These are phyloP conservation scores for Pituophis catenifer DNA, from an alignment of 2,113 vertebrate species.

Conservation along the genomic window DNA sequence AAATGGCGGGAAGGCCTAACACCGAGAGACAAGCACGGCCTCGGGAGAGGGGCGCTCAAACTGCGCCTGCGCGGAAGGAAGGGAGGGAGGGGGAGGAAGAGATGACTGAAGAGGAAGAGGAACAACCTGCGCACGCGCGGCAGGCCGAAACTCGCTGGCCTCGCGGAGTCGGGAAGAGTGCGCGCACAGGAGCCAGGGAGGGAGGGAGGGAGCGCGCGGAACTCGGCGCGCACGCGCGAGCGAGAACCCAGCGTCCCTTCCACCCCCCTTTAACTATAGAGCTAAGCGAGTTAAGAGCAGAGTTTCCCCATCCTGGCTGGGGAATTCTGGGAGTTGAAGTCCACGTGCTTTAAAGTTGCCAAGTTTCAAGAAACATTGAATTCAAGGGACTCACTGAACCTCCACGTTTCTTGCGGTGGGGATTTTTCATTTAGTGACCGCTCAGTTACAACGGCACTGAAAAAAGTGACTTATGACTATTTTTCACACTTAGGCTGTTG, in stretches of 20 bases:
- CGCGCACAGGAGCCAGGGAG: neutral
- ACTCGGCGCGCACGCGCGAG: neutral
- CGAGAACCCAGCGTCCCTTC: neutral
- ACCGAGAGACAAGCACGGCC: neutral
- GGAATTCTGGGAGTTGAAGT: neutral
- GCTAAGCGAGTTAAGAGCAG: neutral
- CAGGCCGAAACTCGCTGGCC: neutral
- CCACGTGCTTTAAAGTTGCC: neutral
- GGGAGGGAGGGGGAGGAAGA: neutral
- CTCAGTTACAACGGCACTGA: too few relatives aligned
- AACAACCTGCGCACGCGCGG: neutral
- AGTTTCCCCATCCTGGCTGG: neutral
- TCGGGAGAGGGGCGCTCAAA: neutral
- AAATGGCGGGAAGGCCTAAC: conserved; percentile 24
- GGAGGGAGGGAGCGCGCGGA: neutral
- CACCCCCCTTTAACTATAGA: neutral
- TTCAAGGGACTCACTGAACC: neutral
- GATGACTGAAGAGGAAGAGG: neutral
- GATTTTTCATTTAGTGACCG: neutral
- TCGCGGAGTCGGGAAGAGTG: neutral
- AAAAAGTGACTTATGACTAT: too few relatives aligned
- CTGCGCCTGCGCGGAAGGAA: neutral
- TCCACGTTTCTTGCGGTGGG: neutral
- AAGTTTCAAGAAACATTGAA: neutral
- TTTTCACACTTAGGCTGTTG: too few relatives aligned